Evolutionary conservation across 2,888 invertebrate genomes (phyloP).

Genomic region (Lepidochitona cinerea): DNA sequence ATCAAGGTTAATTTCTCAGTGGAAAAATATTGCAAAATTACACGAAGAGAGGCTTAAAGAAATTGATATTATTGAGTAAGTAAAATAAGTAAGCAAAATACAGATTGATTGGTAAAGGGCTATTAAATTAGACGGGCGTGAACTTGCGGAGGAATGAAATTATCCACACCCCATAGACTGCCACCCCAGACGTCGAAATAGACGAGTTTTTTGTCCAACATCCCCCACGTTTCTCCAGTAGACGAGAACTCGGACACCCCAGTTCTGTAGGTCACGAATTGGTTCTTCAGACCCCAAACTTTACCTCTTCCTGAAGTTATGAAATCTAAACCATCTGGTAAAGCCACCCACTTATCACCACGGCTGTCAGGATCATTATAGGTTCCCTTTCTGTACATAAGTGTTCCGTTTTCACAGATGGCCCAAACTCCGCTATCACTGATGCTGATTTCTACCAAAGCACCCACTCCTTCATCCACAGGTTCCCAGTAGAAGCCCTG

Average conservation of each 20-base stretch:
- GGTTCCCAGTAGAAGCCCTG: background rate
- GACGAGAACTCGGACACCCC: background rate
- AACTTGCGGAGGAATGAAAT: background rate
- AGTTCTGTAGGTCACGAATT: background rate
- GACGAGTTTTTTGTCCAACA: background rate
- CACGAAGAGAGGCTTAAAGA: too few species aligned
- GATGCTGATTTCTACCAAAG: background rate
- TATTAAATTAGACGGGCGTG: background rate
- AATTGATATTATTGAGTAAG: too few species aligned
- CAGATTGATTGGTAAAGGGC: too few species aligned
- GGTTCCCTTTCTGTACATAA: background rate
- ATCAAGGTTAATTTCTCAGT: too few species aligned
- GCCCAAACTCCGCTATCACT: background rate
- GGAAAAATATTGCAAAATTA: too few species aligned
- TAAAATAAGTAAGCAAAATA: too few species aligned
- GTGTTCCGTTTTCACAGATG: background rate
- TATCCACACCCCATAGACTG: background rate
- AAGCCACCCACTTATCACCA: background rate
- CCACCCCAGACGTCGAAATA: background rate
- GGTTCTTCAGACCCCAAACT: background rate
- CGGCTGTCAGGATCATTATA: background rate
- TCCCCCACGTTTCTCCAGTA: background rate
- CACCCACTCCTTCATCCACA: background rate
- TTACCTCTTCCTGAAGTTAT: background rate
- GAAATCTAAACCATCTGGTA: background rate